Evolutionary conservation across 2,888 invertebrate genomes (phyloP).

Genomic region (Azorinus chamasolen): DNA sequence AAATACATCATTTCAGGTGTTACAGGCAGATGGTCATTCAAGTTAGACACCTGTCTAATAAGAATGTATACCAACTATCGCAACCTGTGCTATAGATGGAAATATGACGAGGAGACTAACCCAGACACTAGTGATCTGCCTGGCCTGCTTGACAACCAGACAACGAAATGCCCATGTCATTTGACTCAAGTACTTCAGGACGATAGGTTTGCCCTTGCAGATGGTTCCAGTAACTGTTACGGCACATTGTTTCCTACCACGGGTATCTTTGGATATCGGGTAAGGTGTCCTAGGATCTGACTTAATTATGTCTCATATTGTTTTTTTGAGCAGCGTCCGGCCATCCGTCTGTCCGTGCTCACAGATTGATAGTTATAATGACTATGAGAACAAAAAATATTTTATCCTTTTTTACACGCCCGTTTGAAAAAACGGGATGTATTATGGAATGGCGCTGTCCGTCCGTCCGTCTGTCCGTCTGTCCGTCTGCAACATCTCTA

Average conservation of each 20-base stretch:
- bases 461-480: too few species aligned
- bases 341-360: too few species aligned
- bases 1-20: too few species aligned
- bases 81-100: conserved; percentile 39
- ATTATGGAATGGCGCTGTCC: too few species aligned
- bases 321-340: too few species aligned
- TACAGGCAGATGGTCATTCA: conserved; percentile 32
- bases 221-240: background rate
- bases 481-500: too few species aligned
- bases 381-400: too few species aligned
- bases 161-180: conserved; percentile 40
- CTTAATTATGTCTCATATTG: too few species aligned
- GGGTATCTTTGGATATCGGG: conserved; percentile 5
- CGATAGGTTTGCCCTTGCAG: conserved; percentile 17
- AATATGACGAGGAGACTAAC: conserved; percentile 8
- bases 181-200: conserved; percentile 1
- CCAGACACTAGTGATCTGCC: background rate
- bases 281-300: background rate
- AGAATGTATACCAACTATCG: conserved; percentile 25
- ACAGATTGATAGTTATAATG: too few species aligned
- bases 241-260: conserved; percentile 4
- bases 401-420: too few species aligned
- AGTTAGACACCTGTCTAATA: conserved; percentile 32
- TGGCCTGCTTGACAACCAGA: conserved; percentile 2
- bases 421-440: too few species aligned